Base-by-base conservation (phyloP, 2,797 vertebrate species). In the Benthosema pterotum region DNA sequence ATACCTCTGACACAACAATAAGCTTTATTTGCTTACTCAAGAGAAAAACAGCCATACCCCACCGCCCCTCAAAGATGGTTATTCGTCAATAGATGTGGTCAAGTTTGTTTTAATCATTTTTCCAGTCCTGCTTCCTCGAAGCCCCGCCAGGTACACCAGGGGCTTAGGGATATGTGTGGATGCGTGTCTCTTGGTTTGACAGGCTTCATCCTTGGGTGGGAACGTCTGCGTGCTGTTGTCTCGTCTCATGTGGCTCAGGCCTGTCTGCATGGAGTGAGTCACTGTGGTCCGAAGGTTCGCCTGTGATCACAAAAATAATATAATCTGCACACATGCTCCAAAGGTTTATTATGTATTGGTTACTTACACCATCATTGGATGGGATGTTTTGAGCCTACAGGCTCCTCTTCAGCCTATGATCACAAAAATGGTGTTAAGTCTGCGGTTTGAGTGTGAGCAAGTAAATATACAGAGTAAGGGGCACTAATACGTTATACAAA, bases 181-280 rank as follows among this genome's bases (percentile, higher is more conserved):
- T 6, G 63, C 72, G 3, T 95, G 94, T n/a, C 9, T 78, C 75
- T 86, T 94, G 5, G 88, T 94, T 71, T 98, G 96, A 11, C 90
- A 91, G 60, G 78, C 22, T 0, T 1, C 76, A 0, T 91, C 66
- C 64, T 91, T 96, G 0, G 77, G 75, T 18, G 73, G 75, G 74
- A 94, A 99, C 0, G 93, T 95, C 71, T 99, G 97, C n/a, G 91
- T 89, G 69, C 0, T 57, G 58, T 92, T 97, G 1, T 96, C 92
- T 78, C 95, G 91, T 72, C 94, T 95, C 94, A 95, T 91, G 67
- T 96, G 94, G 79, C 97, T 98, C 74, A 93, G 75, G 22, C 95
- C 72, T 1, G 96, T 98, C 85, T 99, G 97, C 32, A 87, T 63
- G 0, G 94, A 93, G 7, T 80, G 93, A 1, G 95, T 98, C 46